Percentiles rank a stretch among this genome's conserved stretches.
phyloP scores from a whole-genome alignment of 2,113 vertebrate genomes.

The Anseranas semipalmata region DNA sequence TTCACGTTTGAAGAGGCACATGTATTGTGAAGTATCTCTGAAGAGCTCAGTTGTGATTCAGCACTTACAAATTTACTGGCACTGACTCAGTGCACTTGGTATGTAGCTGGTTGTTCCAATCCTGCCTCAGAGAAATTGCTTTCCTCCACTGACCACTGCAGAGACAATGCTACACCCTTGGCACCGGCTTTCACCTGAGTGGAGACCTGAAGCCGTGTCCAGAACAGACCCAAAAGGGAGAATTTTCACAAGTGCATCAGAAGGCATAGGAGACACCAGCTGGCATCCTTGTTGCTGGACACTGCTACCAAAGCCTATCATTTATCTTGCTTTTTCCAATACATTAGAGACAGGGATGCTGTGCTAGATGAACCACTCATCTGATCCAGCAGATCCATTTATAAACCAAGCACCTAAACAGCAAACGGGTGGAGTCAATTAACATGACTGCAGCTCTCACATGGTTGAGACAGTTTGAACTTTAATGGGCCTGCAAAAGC shows the following conservation, averaged over 20 bases:
- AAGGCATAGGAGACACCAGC: background rate
- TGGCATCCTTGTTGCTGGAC: background rate
- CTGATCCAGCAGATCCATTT: background rate
- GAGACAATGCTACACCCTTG: background rate
- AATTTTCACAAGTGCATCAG: background rate
- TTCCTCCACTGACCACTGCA: background rate
- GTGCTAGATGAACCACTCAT: background rate
- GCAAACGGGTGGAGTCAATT: background rate
- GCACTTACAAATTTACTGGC: background rate
- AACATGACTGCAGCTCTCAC: background rate
- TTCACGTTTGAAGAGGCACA: background rate
- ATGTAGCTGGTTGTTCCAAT: background rate
- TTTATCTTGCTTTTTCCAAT: background rate
- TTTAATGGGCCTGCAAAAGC: background rate
- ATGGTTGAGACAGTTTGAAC: background rate
- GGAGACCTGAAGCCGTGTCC: background rate
- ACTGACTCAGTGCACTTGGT: background rate
- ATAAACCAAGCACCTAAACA: background rate
- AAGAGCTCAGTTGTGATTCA: background rate
- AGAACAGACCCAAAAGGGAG: background rate
- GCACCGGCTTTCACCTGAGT: background rate
- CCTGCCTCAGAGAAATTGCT: background rate
- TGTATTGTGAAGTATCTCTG: background rate
- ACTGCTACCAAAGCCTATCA: background rate
- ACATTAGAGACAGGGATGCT: background rate